phyloP scores from a whole-genome alignment of 2,113 vertebrate species.

The Promerops cafer region DNA sequence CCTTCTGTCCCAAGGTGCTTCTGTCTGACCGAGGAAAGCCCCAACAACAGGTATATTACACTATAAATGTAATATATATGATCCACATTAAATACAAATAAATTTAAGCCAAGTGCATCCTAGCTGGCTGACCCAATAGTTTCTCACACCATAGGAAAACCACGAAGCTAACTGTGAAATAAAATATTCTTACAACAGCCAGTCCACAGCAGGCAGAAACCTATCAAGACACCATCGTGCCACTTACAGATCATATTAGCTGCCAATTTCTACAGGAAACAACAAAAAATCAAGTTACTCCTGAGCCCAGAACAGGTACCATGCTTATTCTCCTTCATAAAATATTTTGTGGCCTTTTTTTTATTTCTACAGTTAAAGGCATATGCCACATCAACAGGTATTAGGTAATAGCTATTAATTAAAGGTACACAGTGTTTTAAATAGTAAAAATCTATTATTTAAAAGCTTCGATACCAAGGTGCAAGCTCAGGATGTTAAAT shows the following conservation, averaged over 20 bases:
- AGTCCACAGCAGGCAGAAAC: background rate
- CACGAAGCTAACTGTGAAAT: background rate
- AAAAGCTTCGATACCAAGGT: background rate
- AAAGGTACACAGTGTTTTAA: background rate
- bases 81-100: background rate
- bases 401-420: background rate
- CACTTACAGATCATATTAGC: background rate
- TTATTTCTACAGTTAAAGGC: background rate
- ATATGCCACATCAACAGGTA: background rate
- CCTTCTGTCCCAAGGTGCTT: background rate
- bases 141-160: background rate
- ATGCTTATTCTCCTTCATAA: background rate
- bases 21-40: background rate
- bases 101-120: background rate
- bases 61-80: background rate
- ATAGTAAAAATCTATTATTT: background rate
- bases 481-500: background rate
- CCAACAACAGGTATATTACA: rapidly evolving
- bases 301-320: background rate
- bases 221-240: background rate
- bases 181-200: background rate
- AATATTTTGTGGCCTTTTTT: background rate
- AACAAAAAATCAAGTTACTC: background rate
- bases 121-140: background rate
- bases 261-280: background rate